These are phyloP conservation scores for Synergus japonicus DNA, from an alignment of 2,888 invertebrate species.

Conservation along the genomic window DNA sequence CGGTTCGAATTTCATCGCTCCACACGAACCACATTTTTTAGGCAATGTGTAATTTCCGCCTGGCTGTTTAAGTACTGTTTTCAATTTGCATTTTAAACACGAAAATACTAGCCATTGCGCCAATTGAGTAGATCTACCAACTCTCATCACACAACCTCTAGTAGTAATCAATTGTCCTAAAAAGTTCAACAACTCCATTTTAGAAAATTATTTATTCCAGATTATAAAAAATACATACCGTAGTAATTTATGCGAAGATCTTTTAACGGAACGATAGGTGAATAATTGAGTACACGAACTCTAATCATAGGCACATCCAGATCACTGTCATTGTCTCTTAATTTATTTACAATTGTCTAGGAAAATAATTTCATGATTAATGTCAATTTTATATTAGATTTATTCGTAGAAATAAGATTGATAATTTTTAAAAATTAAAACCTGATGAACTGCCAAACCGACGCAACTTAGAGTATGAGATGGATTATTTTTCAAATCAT, in stretches of 20 bases:
- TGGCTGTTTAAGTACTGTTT: slow-evolving; percentile 77
- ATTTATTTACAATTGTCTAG: slow-evolving; percentile 63
- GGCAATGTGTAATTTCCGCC: slow-evolving; percentile 82
- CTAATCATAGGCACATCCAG: slow-evolving; percentile 76
- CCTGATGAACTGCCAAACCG: slow-evolving; percentile 90
- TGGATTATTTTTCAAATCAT: slow-evolving; percentile 84
- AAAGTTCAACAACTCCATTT: slow-evolving; percentile 50
- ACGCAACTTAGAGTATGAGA: slow-evolving; percentile 84
- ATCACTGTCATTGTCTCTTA: slow-evolving; percentile 74
- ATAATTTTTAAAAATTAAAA: slow-evolving; percentile 64
- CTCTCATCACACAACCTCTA: slow-evolving; percentile 91
- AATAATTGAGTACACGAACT: slow-evolving; percentile 82
- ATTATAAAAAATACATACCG: slow-evolving; percentile 78
- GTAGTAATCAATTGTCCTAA: slow-evolving; percentile 87
- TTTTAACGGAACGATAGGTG: slow-evolving; percentile 83
- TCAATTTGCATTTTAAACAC: slow-evolving; percentile 83
- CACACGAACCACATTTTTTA: slow-evolving; percentile 81
- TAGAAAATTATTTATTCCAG: slow-evolving; percentile 39
- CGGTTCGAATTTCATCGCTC: slow-evolving; percentile 83
- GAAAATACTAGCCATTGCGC: slow-evolving; percentile 88
- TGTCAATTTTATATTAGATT: slow-evolving; percentile 41
- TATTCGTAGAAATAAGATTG: background rate
- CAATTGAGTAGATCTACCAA: slow-evolving; percentile 86
- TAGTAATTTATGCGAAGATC: slow-evolving; percentile 86
- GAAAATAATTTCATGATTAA: slow-evolving; percentile 42